Percentiles rank a stretch among this genome's conserved stretches.
Conservation (phyloP, 2,888 invertebrate genomes). For the Coenonympha arcania region DNA sequence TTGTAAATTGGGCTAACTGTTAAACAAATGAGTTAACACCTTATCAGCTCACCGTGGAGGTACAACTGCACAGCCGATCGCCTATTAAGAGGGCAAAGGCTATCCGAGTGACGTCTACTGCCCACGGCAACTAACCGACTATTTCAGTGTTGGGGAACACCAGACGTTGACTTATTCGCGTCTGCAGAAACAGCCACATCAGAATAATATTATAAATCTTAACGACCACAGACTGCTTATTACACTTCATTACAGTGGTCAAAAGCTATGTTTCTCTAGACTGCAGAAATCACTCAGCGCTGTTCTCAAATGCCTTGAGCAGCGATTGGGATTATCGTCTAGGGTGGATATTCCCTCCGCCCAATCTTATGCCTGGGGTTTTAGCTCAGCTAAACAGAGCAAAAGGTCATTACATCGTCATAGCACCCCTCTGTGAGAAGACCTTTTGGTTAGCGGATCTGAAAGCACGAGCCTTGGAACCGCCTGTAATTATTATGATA, state of each 20-base stretch:
- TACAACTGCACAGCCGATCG: too few species aligned
- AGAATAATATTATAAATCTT: too few species aligned
- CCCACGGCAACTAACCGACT: too few species aligned
- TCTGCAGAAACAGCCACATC: conserved; percentile 9
- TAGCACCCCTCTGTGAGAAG: conserved; percentile 32
- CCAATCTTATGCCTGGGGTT: conserved; percentile 15
- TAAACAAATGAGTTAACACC: too few species aligned
- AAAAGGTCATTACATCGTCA: too few species aligned
- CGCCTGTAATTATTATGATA: conserved; percentile 26
- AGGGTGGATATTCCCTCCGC: conserved; percentile 27
- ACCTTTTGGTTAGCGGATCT: conserved; percentile 37
- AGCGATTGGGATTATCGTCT: conserved; percentile 24
- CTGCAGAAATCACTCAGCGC: conserved; percentile 18
- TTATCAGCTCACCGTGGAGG: too few species aligned
- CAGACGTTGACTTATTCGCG: conserved; percentile 17
- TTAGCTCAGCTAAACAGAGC: conserved; percentile 25
- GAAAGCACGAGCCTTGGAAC: conserved; percentile 27
- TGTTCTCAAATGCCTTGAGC: conserved; percentile 22
- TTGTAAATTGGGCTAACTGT: too few species aligned
- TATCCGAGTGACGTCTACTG: too few species aligned
- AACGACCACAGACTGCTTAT: too few species aligned
- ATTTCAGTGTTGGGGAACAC: conserved; percentile 17
- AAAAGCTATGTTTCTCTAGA: too few species aligned
- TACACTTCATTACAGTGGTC: too few species aligned
- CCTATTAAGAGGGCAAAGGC: too few species aligned